Evolutionary conservation across 2,113 vertebrate species (phyloP).

Genomic region (Leiothrix lutea): DNA sequence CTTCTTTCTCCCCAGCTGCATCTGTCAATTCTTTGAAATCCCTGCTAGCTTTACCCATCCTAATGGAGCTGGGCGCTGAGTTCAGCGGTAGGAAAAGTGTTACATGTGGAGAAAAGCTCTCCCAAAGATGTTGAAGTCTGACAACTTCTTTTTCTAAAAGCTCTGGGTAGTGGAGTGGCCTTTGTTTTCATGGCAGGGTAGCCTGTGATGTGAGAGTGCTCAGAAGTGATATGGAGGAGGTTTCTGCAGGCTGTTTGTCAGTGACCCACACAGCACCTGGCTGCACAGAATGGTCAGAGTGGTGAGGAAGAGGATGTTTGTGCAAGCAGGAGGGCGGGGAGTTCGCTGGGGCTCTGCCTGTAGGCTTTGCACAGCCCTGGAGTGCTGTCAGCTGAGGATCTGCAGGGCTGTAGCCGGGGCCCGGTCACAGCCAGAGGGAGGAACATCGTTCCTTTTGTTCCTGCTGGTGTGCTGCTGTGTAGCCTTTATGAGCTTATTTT

Average conservation of each 20-base stretch:
- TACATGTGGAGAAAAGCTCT: neutral
- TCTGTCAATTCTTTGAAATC: neutral
- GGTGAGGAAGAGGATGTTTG: neutral
- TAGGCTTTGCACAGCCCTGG: accelerated
- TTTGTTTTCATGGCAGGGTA: neutral
- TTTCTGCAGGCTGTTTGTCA: neutral
- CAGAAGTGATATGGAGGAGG: neutral
- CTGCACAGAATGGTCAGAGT: accelerated
- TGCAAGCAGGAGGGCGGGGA: neutral
- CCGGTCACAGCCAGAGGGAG: neutral
- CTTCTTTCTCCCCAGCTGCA: neutral
- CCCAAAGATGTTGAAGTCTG: neutral
- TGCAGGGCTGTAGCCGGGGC: neutral
- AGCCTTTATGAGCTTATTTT: neutral
- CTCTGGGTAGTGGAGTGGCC: neutral
- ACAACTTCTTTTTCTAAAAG: neutral
- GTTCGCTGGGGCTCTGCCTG: accelerated
- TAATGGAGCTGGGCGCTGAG: neutral
- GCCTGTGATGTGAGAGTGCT: neutral
- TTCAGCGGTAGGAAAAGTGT: neutral
- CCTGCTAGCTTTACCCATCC: neutral
- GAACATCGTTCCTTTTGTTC: accelerated
- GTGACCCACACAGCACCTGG: neutral
- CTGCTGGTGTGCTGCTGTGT: accelerated
- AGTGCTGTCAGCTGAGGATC: neutral